Percentiles rank a stretch among this genome's conserved stretches.
Evolutionary conservation across 2,113 vertebrate genomes (phyloP).

Genomic region (Tragelaphus buxtoni): DNA sequence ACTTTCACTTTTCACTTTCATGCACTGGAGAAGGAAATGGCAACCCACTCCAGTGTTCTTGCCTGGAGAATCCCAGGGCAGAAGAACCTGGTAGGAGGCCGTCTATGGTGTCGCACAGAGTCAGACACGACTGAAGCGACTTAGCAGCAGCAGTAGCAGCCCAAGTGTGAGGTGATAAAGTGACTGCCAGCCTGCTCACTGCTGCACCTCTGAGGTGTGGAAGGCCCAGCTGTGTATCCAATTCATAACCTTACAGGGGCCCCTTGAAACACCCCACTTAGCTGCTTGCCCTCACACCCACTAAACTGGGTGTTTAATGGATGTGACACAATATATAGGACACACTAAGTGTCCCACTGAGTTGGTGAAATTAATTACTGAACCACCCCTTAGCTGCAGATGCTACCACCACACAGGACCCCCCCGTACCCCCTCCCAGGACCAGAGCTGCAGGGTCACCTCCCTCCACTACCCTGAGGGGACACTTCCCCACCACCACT

Average conservation of each 20-base stretch:
- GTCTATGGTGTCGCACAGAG: too few relatives aligned
- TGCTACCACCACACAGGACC: background rate
- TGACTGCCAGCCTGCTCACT: background rate
- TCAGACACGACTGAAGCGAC: too few relatives aligned
- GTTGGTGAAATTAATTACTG: background rate
- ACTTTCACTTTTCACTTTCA: too few relatives aligned
- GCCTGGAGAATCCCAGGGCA: too few relatives aligned
- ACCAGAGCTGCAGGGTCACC: background rate
- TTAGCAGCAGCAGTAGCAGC: background rate
- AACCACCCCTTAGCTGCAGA: background rate
- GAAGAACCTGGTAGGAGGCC: too few relatives aligned
- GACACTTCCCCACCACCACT: background rate
- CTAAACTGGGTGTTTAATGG: background rate
- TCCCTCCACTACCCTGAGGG: too few relatives aligned
- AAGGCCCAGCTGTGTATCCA: background rate
- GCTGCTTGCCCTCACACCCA: background rate
- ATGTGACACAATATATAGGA: background rate
- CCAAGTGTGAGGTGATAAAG: fast-evolving
- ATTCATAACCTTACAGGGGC: background rate
- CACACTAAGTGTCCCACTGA: background rate
- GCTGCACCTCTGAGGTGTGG: background rate
- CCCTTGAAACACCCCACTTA: background rate
- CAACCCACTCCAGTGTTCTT: too few relatives aligned
- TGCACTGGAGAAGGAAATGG: too few relatives aligned
- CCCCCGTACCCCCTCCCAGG: background rate